A percentile compares a stretch with the other conserved stretches of the same genome.
These are phyloP conservation scores for Phytoseiulus persimilis DNA, from an alignment of 2,888 invertebrate species.

Conservation along the genomic window DNA sequence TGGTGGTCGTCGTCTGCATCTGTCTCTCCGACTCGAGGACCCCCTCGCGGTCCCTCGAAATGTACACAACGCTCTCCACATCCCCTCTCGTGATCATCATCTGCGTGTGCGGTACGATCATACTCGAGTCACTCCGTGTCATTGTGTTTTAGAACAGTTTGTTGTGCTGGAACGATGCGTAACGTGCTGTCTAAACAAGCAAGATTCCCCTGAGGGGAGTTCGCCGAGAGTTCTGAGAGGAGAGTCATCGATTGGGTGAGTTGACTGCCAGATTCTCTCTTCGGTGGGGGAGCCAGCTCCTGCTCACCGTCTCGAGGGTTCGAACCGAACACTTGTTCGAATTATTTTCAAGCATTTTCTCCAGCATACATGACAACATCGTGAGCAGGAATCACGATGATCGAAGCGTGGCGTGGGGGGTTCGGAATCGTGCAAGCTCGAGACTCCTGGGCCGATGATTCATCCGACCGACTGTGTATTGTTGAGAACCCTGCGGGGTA, in stretches of 20 bases:
- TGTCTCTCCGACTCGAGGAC: background rate
- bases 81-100: conserved; percentile 13
- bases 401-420: background rate
- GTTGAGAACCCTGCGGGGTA: too few relatives aligned
- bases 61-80: conserved; percentile 38
- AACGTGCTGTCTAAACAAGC: background rate
- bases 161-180: background rate
- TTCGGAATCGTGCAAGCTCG: too few relatives aligned
- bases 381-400: too few relatives aligned
- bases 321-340: too few relatives aligned
- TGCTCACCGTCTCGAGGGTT: too few relatives aligned
- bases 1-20: background rate
- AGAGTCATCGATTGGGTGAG: background rate
- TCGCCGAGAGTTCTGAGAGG: background rate
- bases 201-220: background rate
- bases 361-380: too few relatives aligned
- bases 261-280: background rate
- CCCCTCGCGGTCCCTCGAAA: conserved; percentile 27
- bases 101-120: background rate
- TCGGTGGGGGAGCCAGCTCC: too few relatives aligned
- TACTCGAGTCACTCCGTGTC: background rate
- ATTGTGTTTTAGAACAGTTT: background rate
- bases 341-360: too few relatives aligned
- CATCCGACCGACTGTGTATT: background rate
- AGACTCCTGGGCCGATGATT: too few relatives aligned